Evolutionary conservation across 92 coral and sea anemone species (phyloP), one percentile per base, ranked within the genome.

Genomic region (Umimayanthus chanpuru): DNA sequence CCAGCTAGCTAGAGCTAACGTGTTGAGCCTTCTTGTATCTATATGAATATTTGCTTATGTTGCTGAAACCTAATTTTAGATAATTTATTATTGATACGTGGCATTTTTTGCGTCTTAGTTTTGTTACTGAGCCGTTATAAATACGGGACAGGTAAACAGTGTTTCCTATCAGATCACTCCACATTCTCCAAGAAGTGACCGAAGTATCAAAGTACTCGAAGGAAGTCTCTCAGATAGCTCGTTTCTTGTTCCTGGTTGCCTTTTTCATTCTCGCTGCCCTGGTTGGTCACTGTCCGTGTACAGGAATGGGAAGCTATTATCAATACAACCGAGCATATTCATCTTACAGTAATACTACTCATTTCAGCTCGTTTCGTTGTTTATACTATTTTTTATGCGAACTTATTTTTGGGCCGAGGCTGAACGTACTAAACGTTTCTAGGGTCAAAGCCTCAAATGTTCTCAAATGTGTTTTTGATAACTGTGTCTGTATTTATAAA

Each of bases 301-400:
- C 77, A 75, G 79, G 23, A 3, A 26, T 82, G 64, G 41, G 77
- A 61, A 64, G 58, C 32, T 81, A 81, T 23, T 81, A 64, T 9
- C 86, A 81, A 58, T 81, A 64, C 36, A 81, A 81, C 56, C 74
- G 86, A 11, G 86, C 86, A 0, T 81, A 81, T 41, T 81, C 85
- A 23, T 73, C 85, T 16, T 81, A 81, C n/a, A 58, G 85, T 81
- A 81, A 64, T 14, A 16, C 10, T 58, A 38, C 4, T 29, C 26
- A 6, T 21, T 55, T 11, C 16, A 0, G 9, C 5, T 44, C 49
- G 6, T 2, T 44, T 44, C 49, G 6, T 44, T 44, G 9, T 44
- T 3, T 9, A 44, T n/a, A n/a, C n/a, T n/a, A n/a, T n/a, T n/a
- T n/a, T n/a, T n/a, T n/a, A n/a, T n/a, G n/a, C n/a, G n/a, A n/a